A percentile compares a stretch with the other conserved stretches of the same genome.
Conservation (phyloP, 2,113 vertebrate species). For the Leucopternis melanops region DNA sequence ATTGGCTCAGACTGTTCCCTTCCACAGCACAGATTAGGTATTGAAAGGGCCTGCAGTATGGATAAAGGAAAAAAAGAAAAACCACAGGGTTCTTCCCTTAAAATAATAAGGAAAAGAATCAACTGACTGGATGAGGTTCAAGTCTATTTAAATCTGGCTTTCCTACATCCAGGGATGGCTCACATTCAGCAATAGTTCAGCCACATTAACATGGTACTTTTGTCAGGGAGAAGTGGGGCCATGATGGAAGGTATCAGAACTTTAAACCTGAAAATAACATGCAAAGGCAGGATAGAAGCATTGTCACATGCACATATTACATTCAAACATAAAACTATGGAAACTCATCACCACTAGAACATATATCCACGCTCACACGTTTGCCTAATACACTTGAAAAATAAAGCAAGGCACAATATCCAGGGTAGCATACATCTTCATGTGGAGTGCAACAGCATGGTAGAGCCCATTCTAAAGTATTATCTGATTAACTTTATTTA, state of each 20-base stretch:
- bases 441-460: not conserved
- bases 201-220: not conserved
- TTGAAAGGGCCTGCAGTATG: not conserved
- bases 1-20: not conserved
- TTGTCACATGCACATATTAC: not conserved
- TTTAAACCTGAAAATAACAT: not conserved
- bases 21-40: not conserved
- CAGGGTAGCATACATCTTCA: not conserved
- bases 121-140: not conserved
- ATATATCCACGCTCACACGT: not conserved
- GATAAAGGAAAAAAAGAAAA: not conserved
- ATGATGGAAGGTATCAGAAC: not conserved
- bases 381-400: not conserved
- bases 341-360: not conserved
- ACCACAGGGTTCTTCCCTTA: not conserved
- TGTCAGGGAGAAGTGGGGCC: not conserved
- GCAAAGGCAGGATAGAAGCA: not conserved
- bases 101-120: not conserved
- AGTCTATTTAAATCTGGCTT: not conserved
- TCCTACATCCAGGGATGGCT: not conserved
- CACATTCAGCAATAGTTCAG: not conserved
- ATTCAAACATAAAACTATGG: not conserved
- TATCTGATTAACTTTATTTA: not conserved
- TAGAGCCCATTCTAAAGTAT: not conserved
- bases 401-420: not conserved